Percentiles rank a stretch among this genome's conserved stretches.
Evolutionary conservation across 2,888 invertebrate genomes (phyloP).

Genomic region (Andrena hattorfiana): DNA sequence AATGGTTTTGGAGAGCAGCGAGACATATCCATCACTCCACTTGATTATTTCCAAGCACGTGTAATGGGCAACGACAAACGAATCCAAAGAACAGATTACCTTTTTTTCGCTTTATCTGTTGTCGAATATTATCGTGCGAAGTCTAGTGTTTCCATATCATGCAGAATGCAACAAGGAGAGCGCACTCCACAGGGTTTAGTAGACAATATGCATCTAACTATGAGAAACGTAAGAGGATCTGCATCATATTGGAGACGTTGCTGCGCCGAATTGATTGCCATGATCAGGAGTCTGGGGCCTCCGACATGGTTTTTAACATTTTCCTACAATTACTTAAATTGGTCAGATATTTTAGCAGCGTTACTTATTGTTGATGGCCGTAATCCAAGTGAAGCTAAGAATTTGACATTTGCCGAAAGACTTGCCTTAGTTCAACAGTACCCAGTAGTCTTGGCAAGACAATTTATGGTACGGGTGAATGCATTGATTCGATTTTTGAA

Average conservation of each 20-base stretch:
- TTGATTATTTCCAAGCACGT: not conserved
- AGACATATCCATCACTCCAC: not conserved
- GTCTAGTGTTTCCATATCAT: not conserved
- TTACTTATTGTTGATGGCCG: not conserved
- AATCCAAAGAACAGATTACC: not conserved
- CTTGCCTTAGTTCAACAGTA: not conserved
- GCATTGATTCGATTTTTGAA: not conserved
- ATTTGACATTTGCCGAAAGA: not conserved
- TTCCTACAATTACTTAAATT: not conserved
- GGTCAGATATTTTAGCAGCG: not conserved
- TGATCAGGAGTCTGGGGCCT: not conserved
- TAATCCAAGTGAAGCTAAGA: too few relatives aligned
- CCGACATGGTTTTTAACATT: conserved; percentile 10
- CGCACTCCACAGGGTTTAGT: not conserved
- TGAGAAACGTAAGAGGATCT: conserved; percentile 14
- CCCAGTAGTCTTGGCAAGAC: not conserved
- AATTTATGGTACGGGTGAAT: not conserved
- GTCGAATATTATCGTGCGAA: not conserved
- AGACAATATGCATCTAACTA: conserved; percentile 12
- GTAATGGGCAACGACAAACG: not conserved
- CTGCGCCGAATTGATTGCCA: conserved; percentile 5
- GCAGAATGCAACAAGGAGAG: not conserved
- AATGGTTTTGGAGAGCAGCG: not conserved
- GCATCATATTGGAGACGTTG: not conserved
- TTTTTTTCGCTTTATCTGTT: not conserved